Percentiles rank a stretch among this genome's conserved stretches.
These are phyloP conservation scores for Apis laboriosa DNA, from an alignment of 1,140 invertebrate genomes.

Conservation along the genomic window DNA sequence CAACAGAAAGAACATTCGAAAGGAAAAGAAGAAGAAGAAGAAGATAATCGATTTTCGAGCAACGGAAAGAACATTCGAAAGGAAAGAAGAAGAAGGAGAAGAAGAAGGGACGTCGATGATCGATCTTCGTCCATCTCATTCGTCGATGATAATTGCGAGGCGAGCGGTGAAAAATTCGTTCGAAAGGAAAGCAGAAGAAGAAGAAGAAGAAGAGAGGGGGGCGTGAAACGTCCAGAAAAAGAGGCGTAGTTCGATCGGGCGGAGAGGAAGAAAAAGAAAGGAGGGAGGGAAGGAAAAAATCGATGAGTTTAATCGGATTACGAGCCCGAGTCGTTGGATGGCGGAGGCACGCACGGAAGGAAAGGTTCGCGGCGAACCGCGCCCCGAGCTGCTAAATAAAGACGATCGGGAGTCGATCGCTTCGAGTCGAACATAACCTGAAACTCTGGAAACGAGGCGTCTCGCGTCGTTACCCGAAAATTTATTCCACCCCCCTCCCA, in stretches of 20 bases:
- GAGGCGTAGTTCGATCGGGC: not conserved
- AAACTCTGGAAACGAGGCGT: slow-evolving; percentile 5
- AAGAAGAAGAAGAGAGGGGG: no score
- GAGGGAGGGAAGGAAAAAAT: slow-evolving; percentile 57
- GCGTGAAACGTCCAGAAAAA: not conserved
- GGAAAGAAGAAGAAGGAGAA: no score
- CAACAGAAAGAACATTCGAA: no score
- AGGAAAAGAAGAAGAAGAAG: no score
- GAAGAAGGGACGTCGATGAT: no score
- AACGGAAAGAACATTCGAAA: no score
- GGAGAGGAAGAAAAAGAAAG: not conserved
- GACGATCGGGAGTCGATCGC: slow-evolving; percentile 28
- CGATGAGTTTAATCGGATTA: slow-evolving; percentile 70
- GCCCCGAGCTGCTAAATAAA: slow-evolving; percentile 48
- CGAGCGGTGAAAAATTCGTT: no score
- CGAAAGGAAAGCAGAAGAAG: no score
- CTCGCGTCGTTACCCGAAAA: slow-evolving; percentile 19
- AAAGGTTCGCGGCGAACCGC: slow-evolving; percentile 16
- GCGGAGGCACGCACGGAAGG: slow-evolving; percentile 20
- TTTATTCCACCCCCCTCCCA: slow-evolving; percentile 10
- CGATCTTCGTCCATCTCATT: no score
- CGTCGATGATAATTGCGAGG: no score
- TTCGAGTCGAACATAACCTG: not conserved
- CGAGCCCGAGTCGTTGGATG: slow-evolving; percentile 44
- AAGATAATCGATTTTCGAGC: no score